phyloP scores from a whole-genome alignment of 2,797 vertebrate species.

The Ctenopoma kingsleyae region DNA sequence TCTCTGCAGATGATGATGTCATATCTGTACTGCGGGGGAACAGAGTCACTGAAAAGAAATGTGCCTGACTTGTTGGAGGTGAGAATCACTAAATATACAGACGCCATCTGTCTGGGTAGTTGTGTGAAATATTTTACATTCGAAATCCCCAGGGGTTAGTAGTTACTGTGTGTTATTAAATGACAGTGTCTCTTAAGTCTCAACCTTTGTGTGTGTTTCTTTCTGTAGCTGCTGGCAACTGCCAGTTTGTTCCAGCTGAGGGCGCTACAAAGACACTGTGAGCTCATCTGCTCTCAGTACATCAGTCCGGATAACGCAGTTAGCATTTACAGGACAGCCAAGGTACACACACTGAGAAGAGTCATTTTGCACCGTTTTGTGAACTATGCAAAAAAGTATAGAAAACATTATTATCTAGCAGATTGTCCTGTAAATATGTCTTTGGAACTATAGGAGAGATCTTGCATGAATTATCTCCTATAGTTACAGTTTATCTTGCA shows the following conservation, averaged over 20 bases:
- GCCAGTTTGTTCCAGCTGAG: conserved; percentile 94
- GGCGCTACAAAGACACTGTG: conserved; percentile 93
- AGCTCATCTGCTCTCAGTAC: conserved; percentile 91
- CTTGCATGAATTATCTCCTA: background rate
- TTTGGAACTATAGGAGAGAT: background rate
- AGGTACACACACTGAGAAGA: conserved; percentile 80
- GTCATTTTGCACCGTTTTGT: background rate
- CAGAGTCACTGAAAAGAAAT: conserved; percentile 90
- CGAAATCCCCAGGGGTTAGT: background rate
- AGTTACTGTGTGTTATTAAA: background rate
- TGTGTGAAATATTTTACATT: background rate
- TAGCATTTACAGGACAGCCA: conserved; percentile 93
- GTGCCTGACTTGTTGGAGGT: conserved; percentile 93
- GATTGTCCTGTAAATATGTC: background rate
- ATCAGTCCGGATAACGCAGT: conserved; percentile 92
- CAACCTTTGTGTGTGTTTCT: conserved; percentile 5
- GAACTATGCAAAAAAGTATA: background rate
- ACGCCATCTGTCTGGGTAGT: background rate
- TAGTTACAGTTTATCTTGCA: background rate
- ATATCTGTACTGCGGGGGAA: conserved; percentile 96
- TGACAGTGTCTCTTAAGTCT: background rate
- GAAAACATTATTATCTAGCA: background rate
- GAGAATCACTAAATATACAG: conserved; percentile 56
- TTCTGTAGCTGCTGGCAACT: conserved; percentile 89
- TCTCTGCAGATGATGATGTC: conserved; percentile 94